Evolutionary conservation across 2,113 vertebrate species (phyloP).

Genomic region (Caranx ignobilis): DNA sequence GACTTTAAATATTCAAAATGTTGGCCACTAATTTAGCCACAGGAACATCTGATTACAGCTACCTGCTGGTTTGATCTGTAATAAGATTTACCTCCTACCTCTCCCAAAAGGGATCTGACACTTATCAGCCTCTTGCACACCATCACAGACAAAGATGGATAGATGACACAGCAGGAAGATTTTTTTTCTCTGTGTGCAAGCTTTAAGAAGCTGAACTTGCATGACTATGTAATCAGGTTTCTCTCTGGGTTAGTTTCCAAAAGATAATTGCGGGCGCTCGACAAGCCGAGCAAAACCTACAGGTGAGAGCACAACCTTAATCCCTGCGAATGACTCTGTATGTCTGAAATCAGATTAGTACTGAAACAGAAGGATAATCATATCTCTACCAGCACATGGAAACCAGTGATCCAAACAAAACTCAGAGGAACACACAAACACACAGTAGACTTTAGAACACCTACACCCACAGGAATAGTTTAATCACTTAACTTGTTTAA

Average conservation of each 20-base stretch:
- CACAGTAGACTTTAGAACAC: slow-evolving; percentile 4
- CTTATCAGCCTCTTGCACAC: neutral
- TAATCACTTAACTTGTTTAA: slow-evolving; percentile 16
- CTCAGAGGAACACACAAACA: neutral
- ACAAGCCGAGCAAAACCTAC: neutral
- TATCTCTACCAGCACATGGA: neutral
- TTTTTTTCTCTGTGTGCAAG: too few species aligned
- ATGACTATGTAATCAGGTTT: neutral
- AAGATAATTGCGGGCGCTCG: neutral
- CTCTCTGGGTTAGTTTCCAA: neutral
- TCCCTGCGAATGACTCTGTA: neutral
- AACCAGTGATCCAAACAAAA: neutral
- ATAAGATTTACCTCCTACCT: neutral
- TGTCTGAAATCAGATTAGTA: neutral
- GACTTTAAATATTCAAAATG: neutral
- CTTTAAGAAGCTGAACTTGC: neutral
- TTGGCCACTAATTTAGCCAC: neutral
- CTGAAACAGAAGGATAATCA: neutral
- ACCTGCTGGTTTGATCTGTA: neutral
- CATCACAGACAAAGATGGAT: neutral
- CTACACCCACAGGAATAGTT: slow-evolving; percentile 1
- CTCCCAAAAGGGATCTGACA: neutral
- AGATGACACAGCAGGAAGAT: neutral
- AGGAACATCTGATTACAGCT: neutral
- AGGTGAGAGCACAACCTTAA: neutral